Base-by-base conservation (phyloP, 2,113 vertebrate genomes). In the Gallinago undulata region DNA sequence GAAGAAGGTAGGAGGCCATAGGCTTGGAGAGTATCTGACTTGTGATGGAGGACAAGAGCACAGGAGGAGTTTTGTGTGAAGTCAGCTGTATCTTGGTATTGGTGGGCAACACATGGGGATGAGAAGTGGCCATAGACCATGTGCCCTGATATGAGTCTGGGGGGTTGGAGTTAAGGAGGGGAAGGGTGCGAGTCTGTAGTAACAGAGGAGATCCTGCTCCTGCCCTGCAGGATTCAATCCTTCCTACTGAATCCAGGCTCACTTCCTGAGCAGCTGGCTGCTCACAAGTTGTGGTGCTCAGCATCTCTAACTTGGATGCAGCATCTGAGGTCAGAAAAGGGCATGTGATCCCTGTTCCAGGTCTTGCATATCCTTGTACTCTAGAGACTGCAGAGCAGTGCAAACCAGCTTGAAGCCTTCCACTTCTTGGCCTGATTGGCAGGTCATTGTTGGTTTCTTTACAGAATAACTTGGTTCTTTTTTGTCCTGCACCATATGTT, bases 401-500 rank as follows among this genome's bases (percentile, higher is more conserved):
- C 75, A 86, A 74, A 83, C 37, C 55, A 81, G 72, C 72, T 86
- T 75, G 43, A 92, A 74, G 24, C 27, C 56, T 85, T 87, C 56
- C 33, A 84, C 45, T 19, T 77, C 75, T 92, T 95, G 79, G 59
- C 75, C 72, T 33, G 39, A 62, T 60, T 8, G 2, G 41, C 45
- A 85, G 59, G 68, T 90, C 70, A 84, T 69, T 77, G 75, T 48
- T 92, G 78, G 74, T 78, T 97, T 83, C 70, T 85, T 90, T 78
- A 63, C 48, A 48, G 55, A 93, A 77, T 55, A 80, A 63, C 67
- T 90, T 37, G 37, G 41, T 90, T 28, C 22, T 28, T 88, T 92
- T 92, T 81, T 90, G 69, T 90, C 64, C 79, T 92, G 72, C 33
- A 67, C 72, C 63, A 37, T 39, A 27, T 95, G 68, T 88, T 74